phyloP scores from a whole-genome alignment of 2,888 invertebrate genomes.

The Aleiodes leptofemur region DNA sequence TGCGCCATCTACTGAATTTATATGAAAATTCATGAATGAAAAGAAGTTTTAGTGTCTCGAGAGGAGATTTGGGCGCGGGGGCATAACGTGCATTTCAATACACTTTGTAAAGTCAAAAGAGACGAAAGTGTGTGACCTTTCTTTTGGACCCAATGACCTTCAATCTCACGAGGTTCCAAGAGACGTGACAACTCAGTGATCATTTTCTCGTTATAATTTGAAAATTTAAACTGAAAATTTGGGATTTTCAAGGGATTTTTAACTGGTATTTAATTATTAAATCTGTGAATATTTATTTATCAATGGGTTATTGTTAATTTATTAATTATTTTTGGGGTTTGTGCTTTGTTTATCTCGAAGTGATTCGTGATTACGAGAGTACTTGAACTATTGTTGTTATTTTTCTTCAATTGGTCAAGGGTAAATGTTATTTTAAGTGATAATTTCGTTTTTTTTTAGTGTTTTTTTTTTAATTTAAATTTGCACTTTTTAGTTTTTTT shows the following conservation, averaged over 20 bases:
- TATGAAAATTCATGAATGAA: slow-evolving; percentile 12
- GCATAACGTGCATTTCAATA: background rate
- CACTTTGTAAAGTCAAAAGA: slow-evolving; percentile 7
- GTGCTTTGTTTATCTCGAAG: slow-evolving; percentile 43
- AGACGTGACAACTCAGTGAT: no score
- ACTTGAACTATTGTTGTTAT: no score
- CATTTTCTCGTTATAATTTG: no score
- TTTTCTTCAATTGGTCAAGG: no score
- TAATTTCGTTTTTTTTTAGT: no score
- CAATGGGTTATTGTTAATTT: background rate
- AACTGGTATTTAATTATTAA: background rate
- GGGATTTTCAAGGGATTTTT: no score
- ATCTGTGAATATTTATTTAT: background rate
- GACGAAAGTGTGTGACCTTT: slow-evolving; percentile 62
- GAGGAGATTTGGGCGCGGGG: background rate
- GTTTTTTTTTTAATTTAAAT: no score
- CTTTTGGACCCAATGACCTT: slow-evolving; percentile 65
- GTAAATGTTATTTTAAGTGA: no score
- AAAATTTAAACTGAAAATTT: no score
- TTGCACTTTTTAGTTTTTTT: no score
- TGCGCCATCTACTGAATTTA: slow-evolving; percentile 27
- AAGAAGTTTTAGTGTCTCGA: background rate
- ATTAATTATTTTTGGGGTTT: slow-evolving; percentile 20
- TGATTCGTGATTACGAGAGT: background rate
- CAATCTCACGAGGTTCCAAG: slow-evolving; percentile 45